These are phyloP conservation scores for Harpagifer antarcticus DNA, from an alignment of 2,797 vertebrate species.

Conservation along the genomic window DNA sequence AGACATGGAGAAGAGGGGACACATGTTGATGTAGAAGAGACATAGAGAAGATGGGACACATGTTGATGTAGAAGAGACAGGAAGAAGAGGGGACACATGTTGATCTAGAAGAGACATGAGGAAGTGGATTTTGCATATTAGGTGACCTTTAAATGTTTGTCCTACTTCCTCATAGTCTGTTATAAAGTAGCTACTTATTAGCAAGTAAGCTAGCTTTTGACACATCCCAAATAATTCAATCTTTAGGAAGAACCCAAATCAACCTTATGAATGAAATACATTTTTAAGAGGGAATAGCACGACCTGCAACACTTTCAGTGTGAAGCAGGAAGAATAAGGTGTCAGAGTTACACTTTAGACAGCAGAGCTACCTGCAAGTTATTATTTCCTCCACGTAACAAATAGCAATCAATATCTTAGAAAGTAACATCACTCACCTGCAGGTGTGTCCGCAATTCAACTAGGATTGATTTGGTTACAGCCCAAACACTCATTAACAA, in stretches of 20 bases:
- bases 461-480: constrained; percentile 31
- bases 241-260: neutral
- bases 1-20: no score
- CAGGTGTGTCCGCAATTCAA: constrained; percentile 16
- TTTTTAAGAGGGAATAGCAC: neutral
- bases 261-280: constrained; percentile 2
- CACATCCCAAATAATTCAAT: neutral
- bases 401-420: constrained; percentile 49
- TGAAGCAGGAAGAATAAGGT: constrained; percentile 42
- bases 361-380: constrained; percentile 46
- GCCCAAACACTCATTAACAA: constrained; percentile 47
- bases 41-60: no score
- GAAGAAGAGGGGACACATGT: no score
- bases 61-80: no score
- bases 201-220: neutral
- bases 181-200: neutral
- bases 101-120: no score
- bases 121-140: no score
- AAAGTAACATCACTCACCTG: constrained; percentile 60
- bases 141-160: neutral
- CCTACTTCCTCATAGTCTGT: neutral
- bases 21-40: no score
- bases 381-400: constrained; percentile 51
- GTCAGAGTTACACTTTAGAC: constrained; percentile 40
- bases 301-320: constrained; percentile 32